These are phyloP conservation scores for Hyposmocoma kahamanoa DNA, from an alignment of 1,140 invertebrate genomes.

Conservation along the genomic window DNA sequence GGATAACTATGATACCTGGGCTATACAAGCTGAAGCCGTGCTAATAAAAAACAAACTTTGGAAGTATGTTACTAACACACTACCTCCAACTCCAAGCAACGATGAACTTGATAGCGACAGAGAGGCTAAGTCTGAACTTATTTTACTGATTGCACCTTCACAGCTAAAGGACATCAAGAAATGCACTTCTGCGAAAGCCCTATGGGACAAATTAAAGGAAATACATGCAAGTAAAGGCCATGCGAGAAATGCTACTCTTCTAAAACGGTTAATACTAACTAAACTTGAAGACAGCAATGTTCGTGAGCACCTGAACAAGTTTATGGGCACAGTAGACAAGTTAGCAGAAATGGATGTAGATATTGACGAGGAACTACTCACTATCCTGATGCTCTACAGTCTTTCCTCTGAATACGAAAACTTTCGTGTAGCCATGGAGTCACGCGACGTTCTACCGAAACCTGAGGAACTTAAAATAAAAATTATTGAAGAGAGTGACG, in stretches of 20 bases:
- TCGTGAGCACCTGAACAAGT: slow-evolving; percentile 17
- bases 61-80: not conserved
- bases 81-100: not conserved
- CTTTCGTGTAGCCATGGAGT: slow-evolving; percentile 34
- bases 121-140: slow-evolving; percentile 1
- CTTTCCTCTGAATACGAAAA: slow-evolving; percentile 25
- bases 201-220: slow-evolving; percentile 13
- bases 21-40: not conserved
- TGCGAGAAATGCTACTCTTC: slow-evolving; percentile 11
- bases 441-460: slow-evolving; percentile 26
- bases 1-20: not conserved
- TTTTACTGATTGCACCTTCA: slow-evolving; percentile 8
- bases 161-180: slow-evolving; percentile 14
- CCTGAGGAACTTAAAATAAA: slow-evolving; percentile 29
- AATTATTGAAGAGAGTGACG: slow-evolving; percentile 33
- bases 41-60: not conserved
- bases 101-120: not conserved
- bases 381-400: slow-evolving; percentile 31
- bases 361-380: slow-evolving; percentile 21
- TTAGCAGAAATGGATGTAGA: slow-evolving; percentile 22
- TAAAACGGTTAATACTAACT: slow-evolving; percentile 24
- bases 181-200: slow-evolving; percentile 11
- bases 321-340: slow-evolving; percentile 9
- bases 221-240: slow-evolving; percentile 12
- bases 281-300: slow-evolving; percentile 13